These are phyloP conservation scores for Dicrostonyx torquatus DNA, from an alignment of 2,797 vertebrate genomes.

Conservation along the genomic window DNA sequence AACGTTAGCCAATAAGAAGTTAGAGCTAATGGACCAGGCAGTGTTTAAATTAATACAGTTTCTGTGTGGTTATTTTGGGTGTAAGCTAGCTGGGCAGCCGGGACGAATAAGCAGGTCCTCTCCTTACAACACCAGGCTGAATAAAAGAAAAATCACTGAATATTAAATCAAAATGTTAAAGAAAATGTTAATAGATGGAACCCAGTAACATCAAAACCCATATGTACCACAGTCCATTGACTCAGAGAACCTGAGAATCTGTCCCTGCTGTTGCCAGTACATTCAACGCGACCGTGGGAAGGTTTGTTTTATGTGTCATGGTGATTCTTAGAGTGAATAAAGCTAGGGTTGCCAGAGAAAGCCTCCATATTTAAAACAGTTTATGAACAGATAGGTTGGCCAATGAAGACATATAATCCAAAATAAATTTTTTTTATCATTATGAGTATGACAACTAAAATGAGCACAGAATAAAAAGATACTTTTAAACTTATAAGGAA, in stretches of 20 bases:
- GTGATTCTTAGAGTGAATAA: neutral
- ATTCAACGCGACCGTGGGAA: neutral
- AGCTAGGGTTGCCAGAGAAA: neutral
- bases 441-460: neutral
- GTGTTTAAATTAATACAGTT: too few species aligned
- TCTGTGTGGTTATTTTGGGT: too few species aligned
- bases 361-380: neutral
- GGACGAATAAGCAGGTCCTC: too few species aligned
- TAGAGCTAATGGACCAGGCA: too few species aligned
- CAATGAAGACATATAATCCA: neutral
- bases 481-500: neutral
- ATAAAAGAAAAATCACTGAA: neutral
- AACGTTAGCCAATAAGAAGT: too few species aligned
- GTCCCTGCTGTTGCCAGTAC: neutral
- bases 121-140: neutral
- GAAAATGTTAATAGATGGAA: neutral
- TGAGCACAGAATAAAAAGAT: neutral
- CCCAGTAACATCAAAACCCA: neutral
- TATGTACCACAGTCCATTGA: neutral
- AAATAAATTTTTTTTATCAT: neutral
- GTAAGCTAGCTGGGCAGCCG: too few species aligned
- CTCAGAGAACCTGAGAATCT: neutral
- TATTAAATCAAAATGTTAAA: neutral
- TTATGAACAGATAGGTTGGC: neutral
- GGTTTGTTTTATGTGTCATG: neutral